Evolutionary conservation across 2,113 vertebrate species (phyloP).

Genomic region (Neomonachus schauinslandi): DNA sequence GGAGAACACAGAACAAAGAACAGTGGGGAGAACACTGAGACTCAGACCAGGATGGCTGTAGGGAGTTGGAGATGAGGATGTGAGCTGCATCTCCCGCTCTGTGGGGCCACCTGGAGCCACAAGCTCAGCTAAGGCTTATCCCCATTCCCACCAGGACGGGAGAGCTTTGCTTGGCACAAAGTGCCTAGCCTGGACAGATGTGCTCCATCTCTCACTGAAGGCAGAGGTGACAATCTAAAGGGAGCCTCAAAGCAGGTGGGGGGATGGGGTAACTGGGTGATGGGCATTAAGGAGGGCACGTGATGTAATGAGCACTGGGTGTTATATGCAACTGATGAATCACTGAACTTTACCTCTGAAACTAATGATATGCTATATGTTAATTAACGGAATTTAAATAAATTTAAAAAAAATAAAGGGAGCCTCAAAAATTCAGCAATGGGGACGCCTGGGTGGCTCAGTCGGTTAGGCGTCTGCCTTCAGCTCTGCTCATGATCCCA

Average conservation of each 20-base stretch:
- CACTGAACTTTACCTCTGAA: neutral
- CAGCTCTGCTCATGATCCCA: too few species aligned
- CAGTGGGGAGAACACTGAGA: neutral
- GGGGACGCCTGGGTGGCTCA: too few species aligned
- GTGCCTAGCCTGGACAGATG: neutral
- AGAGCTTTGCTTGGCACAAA: neutral
- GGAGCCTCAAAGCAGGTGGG: neutral
- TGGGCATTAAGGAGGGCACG: neutral
- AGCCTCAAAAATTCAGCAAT: neutral
- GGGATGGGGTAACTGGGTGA: neutral
- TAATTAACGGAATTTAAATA: neutral
- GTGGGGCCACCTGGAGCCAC: neutral
- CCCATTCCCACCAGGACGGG: neutral
- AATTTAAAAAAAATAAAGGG: neutral
- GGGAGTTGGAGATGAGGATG: neutral
- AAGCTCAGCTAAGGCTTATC: neutral
- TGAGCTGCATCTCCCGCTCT: neutral
- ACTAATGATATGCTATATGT: neutral
- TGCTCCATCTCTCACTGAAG: neutral
- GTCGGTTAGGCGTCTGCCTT: too few species aligned
- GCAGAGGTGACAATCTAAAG: neutral
- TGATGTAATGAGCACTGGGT: neutral
- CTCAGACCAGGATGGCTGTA: neutral
- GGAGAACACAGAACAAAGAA: neutral
- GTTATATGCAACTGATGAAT: neutral